phyloP scores from a whole-genome alignment of 2,888 invertebrate species.

The Epsilonema sp. region DNA sequence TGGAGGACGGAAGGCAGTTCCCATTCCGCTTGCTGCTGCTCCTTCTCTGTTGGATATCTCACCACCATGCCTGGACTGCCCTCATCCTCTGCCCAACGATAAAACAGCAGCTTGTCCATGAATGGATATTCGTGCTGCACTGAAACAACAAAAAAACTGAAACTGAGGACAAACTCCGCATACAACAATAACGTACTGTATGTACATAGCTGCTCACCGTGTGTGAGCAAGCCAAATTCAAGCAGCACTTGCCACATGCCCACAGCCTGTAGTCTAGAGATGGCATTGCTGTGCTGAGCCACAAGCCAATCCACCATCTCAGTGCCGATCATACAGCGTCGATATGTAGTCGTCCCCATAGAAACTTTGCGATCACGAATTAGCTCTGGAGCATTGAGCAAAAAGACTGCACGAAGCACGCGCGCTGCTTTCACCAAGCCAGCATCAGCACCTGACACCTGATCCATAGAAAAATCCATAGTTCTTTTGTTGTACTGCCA shows the following conservation, averaged over 20 bases:
- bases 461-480: too few relatives aligned
- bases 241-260: constrained; percentile 60
- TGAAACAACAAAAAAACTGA: too few relatives aligned
- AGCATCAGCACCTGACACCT: too few relatives aligned
- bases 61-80: constrained; percentile 30
- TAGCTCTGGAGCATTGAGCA: constrained; percentile 42
- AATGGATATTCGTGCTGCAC: constrained; percentile 58
- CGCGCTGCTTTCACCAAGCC: constrained; percentile 48
- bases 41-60: constrained; percentile 30
- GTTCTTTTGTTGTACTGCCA: too few relatives aligned
- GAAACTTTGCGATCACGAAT: constrained; percentile 42
- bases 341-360: constrained; percentile 5
- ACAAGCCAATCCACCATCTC: constrained; percentile 58
- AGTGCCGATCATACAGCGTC: constrained; percentile 49
- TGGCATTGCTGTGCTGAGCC: constrained; percentile 32
- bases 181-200: too few relatives aligned
- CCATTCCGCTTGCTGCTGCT: constrained; percentile 46
- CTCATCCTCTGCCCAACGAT: constrained; percentile 52
- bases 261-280: constrained; percentile 49
- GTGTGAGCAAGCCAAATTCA: constrained; percentile 52
- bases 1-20: constrained; percentile 47
- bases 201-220: constrained; percentile 39
- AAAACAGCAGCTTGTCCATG: constrained; percentile 59
- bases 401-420: constrained; percentile 46
- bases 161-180: too few relatives aligned